Evolutionary conservation across 1,140 invertebrate genomes (phyloP).

Genomic region (Drosophila kepulauana): DNA sequence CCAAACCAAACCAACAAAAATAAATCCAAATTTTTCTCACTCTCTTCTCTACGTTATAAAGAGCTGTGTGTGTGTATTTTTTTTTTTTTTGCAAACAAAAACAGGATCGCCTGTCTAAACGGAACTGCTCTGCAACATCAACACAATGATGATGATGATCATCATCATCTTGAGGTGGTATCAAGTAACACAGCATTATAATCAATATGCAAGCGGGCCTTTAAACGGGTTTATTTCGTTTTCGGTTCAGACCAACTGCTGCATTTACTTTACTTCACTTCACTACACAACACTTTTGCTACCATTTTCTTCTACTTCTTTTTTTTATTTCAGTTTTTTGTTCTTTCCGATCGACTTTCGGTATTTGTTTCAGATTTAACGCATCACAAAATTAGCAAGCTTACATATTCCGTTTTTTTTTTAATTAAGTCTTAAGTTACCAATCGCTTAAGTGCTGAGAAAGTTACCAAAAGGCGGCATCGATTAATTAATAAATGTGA

Average conservation of each 20-base stretch:
- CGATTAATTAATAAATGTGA: conserved; percentile 82
- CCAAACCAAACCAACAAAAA: neutral
- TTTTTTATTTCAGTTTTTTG: conserved; percentile 35
- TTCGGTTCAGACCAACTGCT: conserved; percentile 38
- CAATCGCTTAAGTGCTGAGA: conserved; percentile 59
- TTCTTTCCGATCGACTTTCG: conserved; percentile 14
- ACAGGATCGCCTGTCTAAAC: conserved; percentile 61
- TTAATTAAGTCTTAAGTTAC: conserved; percentile 80
- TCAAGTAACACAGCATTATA: conserved; percentile 57
- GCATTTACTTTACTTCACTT: conserved; percentile 14
- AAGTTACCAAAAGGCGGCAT: conserved; percentile 52
- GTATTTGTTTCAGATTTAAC: conserved; percentile 74
- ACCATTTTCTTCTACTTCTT: conserved; percentile 14
- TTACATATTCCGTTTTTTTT: conserved; percentile 24
- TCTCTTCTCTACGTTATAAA: neutral
- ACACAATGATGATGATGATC: conserved; percentile 29
- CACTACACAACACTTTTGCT: conserved; percentile 2
- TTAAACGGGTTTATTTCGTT: conserved; percentile 35
- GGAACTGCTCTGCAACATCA: conserved; percentile 63
- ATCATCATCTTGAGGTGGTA: conserved; percentile 43
- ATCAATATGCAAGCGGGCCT: conserved; percentile 50
- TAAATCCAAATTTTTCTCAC: neutral
- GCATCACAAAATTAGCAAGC: conserved; percentile 69
- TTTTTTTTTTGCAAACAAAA: conserved; percentile 10
- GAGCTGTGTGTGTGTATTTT: neutral